Evolutionary conservation across 1,140 invertebrate genomes (phyloP).

Genomic region (Ganaspis sp.): DNA sequence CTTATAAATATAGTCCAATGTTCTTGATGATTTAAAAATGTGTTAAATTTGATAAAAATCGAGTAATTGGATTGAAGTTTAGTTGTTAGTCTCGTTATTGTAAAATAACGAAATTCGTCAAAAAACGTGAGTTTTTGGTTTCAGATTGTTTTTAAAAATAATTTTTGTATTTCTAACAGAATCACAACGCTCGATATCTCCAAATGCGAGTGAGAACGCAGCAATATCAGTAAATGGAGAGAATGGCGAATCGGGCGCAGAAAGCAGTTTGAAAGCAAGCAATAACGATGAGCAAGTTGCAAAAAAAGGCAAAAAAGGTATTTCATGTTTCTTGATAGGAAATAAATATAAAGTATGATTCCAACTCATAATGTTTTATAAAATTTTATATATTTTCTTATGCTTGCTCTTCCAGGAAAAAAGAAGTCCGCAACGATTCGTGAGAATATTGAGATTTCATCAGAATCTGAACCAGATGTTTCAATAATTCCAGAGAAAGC

Average conservation of each 20-base stretch:
- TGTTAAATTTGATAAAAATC: too few relatives aligned
- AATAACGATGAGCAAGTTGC: slow-evolving; percentile 7
- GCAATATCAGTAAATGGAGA: slow-evolving; percentile 7
- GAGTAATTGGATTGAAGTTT: too few relatives aligned
- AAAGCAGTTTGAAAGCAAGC: slow-evolving; percentile 3
- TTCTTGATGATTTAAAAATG: too few relatives aligned
- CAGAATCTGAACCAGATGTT: not conserved
- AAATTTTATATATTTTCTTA: slow-evolving; percentile 1
- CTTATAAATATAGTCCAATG: too few relatives aligned
- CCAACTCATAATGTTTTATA: not conserved
- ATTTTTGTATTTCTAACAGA: not conserved
- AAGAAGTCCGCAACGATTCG: not conserved
- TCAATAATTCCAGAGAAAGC: not conserved
- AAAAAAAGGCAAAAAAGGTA: not conserved
- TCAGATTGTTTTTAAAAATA: not conserved
- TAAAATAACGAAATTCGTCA: too few relatives aligned
- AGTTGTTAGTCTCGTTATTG: too few relatives aligned
- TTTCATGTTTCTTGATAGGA: slow-evolving; percentile 9
- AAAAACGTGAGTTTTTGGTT: not conserved
- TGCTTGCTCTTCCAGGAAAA: not conserved
- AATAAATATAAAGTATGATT: slow-evolving; percentile 10
- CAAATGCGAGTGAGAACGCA: not conserved
- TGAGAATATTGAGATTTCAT: slow-evolving; percentile 10
- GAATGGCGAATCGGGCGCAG: not conserved
- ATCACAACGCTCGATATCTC: slow-evolving; percentile 8